Evolutionary conservation across 2,797 vertebrate genomes (phyloP).

Genomic region (Rallus crepitans): DNA sequence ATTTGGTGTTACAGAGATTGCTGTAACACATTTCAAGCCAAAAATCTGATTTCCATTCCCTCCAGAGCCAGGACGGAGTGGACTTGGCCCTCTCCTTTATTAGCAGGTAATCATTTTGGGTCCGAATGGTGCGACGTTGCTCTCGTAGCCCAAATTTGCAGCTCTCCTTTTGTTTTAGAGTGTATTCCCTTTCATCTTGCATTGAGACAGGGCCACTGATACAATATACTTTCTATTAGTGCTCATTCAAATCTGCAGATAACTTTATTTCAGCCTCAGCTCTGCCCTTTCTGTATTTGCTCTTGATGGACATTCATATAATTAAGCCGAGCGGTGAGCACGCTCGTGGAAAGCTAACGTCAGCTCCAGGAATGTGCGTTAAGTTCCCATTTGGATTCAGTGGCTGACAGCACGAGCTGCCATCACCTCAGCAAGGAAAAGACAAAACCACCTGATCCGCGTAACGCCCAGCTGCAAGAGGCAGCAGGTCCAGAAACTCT

Average conservation of each 20-base stretch:
- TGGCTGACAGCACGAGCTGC: neutral
- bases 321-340: neutral
- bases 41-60: slow-evolving; percentile 50
- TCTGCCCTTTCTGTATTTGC: slow-evolving; percentile 2
- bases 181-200: slow-evolving; percentile 23
- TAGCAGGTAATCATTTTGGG: neutral
- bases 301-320: neutral
- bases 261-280: slow-evolving; percentile 25
- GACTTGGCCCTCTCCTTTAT: neutral
- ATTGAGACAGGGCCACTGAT: neutral
- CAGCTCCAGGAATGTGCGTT: neutral
- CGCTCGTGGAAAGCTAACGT: fast-evolving
- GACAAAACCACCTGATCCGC: neutral
- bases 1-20: slow-evolving; percentile 32
- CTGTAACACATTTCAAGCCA: slow-evolving; percentile 19
- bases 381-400: neutral
- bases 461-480: fast-evolving
- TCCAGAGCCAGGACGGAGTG: slow-evolving; percentile 9
- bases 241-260: slow-evolving; percentile 26
- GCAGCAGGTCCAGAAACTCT: neutral
- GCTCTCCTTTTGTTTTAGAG: neutral
- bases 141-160: neutral
- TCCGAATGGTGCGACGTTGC: neutral
- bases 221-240: neutral
- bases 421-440: neutral